These are phyloP conservation scores for Crepidodera aurea DNA, from an alignment of 2,888 invertebrate genomes.

Conservation along the genomic window DNA sequence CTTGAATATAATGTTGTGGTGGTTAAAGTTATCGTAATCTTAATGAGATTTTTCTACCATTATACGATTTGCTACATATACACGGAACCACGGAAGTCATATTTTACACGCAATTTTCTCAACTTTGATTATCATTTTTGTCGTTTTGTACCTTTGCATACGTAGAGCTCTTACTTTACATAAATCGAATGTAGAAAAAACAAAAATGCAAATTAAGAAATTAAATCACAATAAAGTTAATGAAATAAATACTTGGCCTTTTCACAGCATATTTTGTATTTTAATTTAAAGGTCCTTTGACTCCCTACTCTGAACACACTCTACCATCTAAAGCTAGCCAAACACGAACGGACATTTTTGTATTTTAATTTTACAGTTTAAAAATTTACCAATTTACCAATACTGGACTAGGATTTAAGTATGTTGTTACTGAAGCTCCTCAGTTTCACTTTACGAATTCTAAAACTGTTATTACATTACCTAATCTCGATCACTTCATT, in stretches of 20 bases:
- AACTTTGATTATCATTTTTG: conserved; percentile 13
- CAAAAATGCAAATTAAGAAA: neutral
- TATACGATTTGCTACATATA: conserved; percentile 12
- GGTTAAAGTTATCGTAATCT: conserved; percentile 13
- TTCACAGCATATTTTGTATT: too few species aligned
- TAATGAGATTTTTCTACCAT: conserved; percentile 15
- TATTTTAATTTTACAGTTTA: too few species aligned
- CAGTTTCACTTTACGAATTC: too few species aligned
- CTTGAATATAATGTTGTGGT: conserved; percentile 1
- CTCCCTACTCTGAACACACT: too few species aligned
- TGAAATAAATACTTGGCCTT: too few species aligned
- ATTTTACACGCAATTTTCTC: conserved; percentile 11
- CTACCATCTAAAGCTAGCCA: too few species aligned
- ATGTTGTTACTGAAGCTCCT: too few species aligned
- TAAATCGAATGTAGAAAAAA: neutral
- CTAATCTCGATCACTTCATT: neutral
- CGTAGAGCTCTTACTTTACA: neutral
- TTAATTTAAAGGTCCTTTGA: too few species aligned
- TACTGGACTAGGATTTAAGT: too few species aligned
- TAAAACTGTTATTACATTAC: neutral
- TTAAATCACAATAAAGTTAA: too few species aligned
- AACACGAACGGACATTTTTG: too few species aligned
- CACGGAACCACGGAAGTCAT: conserved; percentile 16
- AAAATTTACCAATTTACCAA: too few species aligned
- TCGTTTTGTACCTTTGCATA: neutral